Evolutionary conservation across 1,140 invertebrate species (phyloP).

Genomic region (Drosophila busckii): DNA sequence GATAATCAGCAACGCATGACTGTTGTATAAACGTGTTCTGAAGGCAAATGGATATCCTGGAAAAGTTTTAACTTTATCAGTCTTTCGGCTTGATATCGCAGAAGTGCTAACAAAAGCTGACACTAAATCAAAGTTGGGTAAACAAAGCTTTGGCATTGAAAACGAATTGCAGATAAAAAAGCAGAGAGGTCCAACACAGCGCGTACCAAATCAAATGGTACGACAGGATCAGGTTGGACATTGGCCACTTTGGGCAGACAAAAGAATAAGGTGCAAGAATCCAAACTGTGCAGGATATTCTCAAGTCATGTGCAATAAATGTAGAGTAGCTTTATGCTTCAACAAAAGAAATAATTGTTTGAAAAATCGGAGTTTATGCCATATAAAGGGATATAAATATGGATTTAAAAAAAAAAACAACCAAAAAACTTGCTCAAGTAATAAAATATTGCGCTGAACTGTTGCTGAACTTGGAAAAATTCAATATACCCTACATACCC

Average conservation of each 20-base stretch:
- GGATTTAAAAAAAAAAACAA: too few relatives aligned
- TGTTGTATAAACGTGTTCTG: background rate
- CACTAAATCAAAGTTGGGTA: background rate
- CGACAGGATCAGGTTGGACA: conserved; percentile 4
- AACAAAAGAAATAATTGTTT: conserved; percentile 9
- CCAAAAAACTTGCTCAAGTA: too few relatives aligned
- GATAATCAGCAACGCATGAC: conserved; percentile 1
- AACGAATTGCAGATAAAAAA: conserved; percentile 1
- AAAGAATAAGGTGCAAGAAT: conserved; percentile 8
- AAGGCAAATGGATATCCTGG: background rate
- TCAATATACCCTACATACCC: too few relatives aligned
- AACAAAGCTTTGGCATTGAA: background rate
- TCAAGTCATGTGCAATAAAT: conserved; percentile 15
- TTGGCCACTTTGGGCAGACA: conserved; percentile 7
- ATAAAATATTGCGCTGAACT: too few relatives aligned
- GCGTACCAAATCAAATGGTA: conserved; percentile 4
- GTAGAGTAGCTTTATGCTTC: conserved; percentile 3
- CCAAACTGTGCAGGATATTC: conserved; percentile 9
- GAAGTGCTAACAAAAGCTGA: background rate
- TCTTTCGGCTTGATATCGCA: background rate
- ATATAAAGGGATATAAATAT: background rate
- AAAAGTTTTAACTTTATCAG: background rate
- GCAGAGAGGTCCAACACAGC: background rate
- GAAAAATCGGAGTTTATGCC: background rate
- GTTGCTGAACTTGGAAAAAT: too few relatives aligned